These are phyloP conservation scores for Hyposoter didymator DNA, from an alignment of 2,888 invertebrate species.

Conservation along the genomic window DNA sequence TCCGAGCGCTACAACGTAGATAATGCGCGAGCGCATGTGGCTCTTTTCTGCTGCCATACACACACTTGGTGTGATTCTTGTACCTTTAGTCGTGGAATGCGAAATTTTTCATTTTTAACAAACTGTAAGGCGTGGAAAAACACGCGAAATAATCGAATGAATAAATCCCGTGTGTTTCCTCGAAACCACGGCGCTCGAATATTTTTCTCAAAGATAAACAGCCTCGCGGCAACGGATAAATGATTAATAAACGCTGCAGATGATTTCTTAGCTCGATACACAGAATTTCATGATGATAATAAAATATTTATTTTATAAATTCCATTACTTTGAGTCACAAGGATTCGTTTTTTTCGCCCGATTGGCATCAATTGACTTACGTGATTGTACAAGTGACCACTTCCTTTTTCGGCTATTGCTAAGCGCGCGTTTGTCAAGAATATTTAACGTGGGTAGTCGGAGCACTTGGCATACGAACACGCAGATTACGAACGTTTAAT, in stretches of 20 bases:
- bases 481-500: conserved; percentile 39
- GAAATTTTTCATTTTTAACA: conserved; percentile 48
- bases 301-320: background rate
- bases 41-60: conserved; percentile 35
- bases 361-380: conserved; percentile 34
- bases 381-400: conserved; percentile 33
- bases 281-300: too few relatives aligned
- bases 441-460: conserved; percentile 46
- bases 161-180: conserved; percentile 21
- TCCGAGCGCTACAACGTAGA: conserved; percentile 46
- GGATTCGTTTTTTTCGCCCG: conserved; percentile 10
- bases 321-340: background rate
- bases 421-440: conserved; percentile 21
- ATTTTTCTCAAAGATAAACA: conserved; percentile 43
- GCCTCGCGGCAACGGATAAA: conserved; percentile 10
- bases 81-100: conserved; percentile 50
- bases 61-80: conserved; percentile 40
- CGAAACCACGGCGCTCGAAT: conserved; percentile 37
- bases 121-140: conserved; percentile 5
- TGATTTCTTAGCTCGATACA: background rate
- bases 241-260: too few relatives aligned
- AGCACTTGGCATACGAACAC: conserved; percentile 44
- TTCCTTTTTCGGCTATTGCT: conserved; percentile 27
- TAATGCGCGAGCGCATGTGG: conserved; percentile 29
- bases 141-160: background rate